These are phyloP conservation scores for Atrichornis clamosus DNA, from an alignment of 2,113 vertebrate genomes.

Conservation along the genomic window DNA sequence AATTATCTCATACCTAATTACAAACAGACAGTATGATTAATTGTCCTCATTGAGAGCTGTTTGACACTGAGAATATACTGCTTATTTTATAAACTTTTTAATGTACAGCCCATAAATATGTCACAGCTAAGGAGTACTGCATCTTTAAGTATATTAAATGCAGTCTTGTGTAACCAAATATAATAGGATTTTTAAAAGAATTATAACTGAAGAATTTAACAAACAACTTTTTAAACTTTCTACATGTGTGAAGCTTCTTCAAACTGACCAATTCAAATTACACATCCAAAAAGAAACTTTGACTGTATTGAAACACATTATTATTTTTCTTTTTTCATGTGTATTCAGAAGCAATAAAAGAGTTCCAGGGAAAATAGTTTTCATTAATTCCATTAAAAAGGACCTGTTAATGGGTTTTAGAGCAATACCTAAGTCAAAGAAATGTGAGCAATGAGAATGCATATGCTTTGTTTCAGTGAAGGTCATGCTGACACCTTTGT, in stretches of 20 bases:
- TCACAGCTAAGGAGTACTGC: constrained; percentile 71
- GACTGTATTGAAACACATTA: not conserved
- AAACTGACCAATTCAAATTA: constrained; percentile 57
- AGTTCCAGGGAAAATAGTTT: not conserved
- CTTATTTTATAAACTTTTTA: constrained; percentile 77
- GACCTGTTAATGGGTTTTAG: not conserved
- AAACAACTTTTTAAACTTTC: constrained; percentile 73
- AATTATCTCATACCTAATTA: constrained; percentile 75
- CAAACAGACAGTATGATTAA: constrained; percentile 72
- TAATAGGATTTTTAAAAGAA: constrained; percentile 82
- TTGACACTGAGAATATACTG: constrained; percentile 74
- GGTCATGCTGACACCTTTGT: not conserved
- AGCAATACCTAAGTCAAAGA: not conserved
- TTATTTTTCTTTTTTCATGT: not conserved
- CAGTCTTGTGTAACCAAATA: constrained; percentile 81
- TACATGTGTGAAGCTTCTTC: constrained; percentile 64
- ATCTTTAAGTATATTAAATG: constrained; percentile 79
- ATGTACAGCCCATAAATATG: constrained; percentile 74
- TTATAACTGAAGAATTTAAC: constrained; percentile 72
- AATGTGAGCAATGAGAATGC: not conserved
- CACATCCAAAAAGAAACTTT: constrained; percentile 22
- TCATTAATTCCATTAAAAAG: not conserved
- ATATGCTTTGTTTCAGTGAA: not conserved
- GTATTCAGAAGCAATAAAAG: constrained; percentile 3
- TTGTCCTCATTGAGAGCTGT: constrained; percentile 65